Evolutionary conservation across 2,113 vertebrate species (phyloP), one percentile per base, ranked within the genome.

Genomic region (Setophaga coronata): DNA sequence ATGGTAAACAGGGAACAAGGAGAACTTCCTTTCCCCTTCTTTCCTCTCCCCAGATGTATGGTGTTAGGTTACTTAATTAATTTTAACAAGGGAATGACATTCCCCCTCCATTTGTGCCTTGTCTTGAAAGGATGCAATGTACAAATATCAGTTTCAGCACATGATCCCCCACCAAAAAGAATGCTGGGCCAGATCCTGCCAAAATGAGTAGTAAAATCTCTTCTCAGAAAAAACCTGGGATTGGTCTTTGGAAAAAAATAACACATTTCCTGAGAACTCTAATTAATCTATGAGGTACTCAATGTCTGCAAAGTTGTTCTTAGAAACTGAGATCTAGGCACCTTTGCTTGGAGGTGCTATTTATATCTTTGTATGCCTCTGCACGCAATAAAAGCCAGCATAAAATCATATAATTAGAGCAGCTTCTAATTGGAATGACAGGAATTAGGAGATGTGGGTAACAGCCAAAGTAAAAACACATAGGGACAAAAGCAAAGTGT

Each of bases 1-100:
- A 87, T 64, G 57, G 76, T 76, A 95, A 96, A 90, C 40, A 93
- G 92, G 74, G 96, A 96, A 92, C 88, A 92, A 95, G 96, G 67
- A 92, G 92, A 92, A 94, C 92, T 97, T 96, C 93, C 95, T 90
- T 93, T 94, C 72, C 74, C 67, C 56, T 92, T 73, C 88, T 93
- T 79, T 96, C 90, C 90, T 96, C 82, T 95, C 64, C 91, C 96
- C 96, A 96, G 93, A 97, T 95, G 95, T 92, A 96, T 0, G 36
- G 96, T 96, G 96, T 97, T 96, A 84, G 86, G 92, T 97, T 97
- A 97, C 96, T 96, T 97, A 97, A 96, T 97, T 96, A 96, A 96
- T 96, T 97, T 97, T 97, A 97, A 96, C 96, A 96, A 94, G 90
- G 80, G 94, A 96, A 95, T 93, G 86, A 93, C 94, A 96, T 96